Percentiles rank a stretch among this genome's conserved stretches.
Conservation (phyloP, 2,888 invertebrate species). For the Halictus ligatus region DNA sequence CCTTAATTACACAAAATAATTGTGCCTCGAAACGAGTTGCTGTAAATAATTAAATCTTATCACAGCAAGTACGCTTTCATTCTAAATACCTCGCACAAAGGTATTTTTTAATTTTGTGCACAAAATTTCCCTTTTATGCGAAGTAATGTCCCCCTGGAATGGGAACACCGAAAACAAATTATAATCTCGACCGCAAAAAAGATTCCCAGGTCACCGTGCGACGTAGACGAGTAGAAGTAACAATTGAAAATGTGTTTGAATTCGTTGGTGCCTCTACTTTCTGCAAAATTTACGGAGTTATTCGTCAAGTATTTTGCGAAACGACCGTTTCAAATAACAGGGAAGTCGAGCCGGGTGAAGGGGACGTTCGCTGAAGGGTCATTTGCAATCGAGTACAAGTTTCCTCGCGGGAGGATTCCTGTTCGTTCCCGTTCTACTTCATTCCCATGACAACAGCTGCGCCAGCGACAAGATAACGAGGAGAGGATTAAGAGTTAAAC, state of each 20-base stretch:
- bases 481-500: slow-evolving; percentile 59
- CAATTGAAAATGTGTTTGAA: not conserved
- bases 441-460: slow-evolving; percentile 53
- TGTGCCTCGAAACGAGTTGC: not conserved
- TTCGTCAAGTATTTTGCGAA: slow-evolving; percentile 56
- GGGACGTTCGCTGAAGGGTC: slow-evolving; percentile 56
- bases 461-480: slow-evolving; percentile 53
- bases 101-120: not conserved
- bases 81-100: not conserved
- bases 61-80: not conserved
- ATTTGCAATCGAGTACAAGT: slow-evolving; percentile 64
- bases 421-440: slow-evolving; percentile 58
- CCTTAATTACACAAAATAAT: not conserved
- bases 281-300: not conserved
- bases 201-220: not conserved
- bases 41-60: not conserved
- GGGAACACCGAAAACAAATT: not conserved
- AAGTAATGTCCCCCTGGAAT: not conserved
- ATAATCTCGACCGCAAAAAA: not conserved
- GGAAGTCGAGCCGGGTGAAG: slow-evolving; percentile 49
- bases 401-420: slow-evolving; percentile 50
- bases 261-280: not conserved
- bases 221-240: not conserved
- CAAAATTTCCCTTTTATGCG: not conserved
- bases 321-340: slow-evolving; percentile 71